Base-by-base conservation (phyloP, 2,113 vertebrate genomes). In the Hippoglossus stenolepis region DNA sequence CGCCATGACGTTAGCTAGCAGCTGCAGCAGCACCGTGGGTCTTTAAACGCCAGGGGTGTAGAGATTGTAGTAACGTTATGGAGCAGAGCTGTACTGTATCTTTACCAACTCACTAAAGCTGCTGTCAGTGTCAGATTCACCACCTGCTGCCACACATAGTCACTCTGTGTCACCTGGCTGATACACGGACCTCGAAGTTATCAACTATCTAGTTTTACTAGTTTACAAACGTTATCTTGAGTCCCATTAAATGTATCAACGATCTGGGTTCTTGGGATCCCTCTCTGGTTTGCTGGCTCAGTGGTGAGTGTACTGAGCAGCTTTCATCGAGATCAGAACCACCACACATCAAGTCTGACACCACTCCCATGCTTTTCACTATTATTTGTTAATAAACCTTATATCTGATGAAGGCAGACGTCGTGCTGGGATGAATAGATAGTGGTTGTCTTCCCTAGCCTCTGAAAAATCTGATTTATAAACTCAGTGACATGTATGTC, bases 11-110 rank as follows among this genome's bases (percentile, higher is more conserved):
- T 31, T 20, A 35, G 35, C 45, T 9, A 58, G 60, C 70, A 81
- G 83, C 77, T 80, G 83, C 83, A 31, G 83, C 83, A 31, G 64
- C 66, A 40, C 21, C 9, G 47, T 17, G 54, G 68, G 15, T 70
- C 65, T 70, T 61, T 57, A 64, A 81, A 81, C 31, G 26, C 26
- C 58, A 38, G 1, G 51, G 20, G 18, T 62, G 70, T 20, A 21
- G 53, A 31, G 59, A 51, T 14, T 15, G 2, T 10, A 31, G 63
- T 65, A 56, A 64, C 51, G 43, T 54, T 61, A 49, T 21, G 40
- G 18, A 23, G 28, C 0, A 4, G 23, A 17, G 20, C 8, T 31
- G 45, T 1, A 5, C 17, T n/a, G 24, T 1, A 18, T 15, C 28
- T 65, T 49, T 10, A 65, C 63, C 18, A 31, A 53, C 38, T 56